Conservation (phyloP, 2,888 invertebrate genomes). For the Pseudococcus viburni region DNA sequence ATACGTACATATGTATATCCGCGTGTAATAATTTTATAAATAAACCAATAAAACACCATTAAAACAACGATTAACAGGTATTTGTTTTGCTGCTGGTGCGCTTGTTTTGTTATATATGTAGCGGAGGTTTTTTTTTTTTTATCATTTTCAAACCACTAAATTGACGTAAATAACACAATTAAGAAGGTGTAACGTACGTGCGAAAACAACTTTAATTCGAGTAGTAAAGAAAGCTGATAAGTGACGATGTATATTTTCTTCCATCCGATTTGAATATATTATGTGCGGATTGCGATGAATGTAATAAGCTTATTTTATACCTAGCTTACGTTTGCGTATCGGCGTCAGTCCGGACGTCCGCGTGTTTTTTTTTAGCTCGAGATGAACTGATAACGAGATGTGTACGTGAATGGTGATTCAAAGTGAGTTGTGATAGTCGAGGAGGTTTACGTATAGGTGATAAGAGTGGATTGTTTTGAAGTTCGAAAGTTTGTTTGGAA, state of each 20-base stretch:
- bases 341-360: neutral
- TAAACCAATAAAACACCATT: conserved; percentile 39
- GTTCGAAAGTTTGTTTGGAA: neutral
- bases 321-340: neutral
- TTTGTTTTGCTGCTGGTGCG: conserved; percentile 11
- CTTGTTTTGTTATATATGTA: neutral
- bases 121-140: conserved; percentile 13
- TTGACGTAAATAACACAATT: conserved; percentile 48
- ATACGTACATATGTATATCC: neutral
- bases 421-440: neutral
- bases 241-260: conserved; percentile 24
- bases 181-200: conserved; percentile 22
- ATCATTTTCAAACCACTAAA: conserved; percentile 39
- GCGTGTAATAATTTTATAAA: conserved; percentile 31
- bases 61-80: conserved; percentile 46
- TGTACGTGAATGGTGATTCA: neutral
- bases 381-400: neutral
- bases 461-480: neutral
- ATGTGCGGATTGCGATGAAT: no score
- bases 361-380: neutral
- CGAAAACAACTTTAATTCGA: conserved; percentile 51
- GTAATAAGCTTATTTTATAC: no score
- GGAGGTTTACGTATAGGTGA: neutral
- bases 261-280: neutral
- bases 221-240: conserved; percentile 30